A percentile compares a stretch with the other conserved stretches of the same genome.
Conservation (phyloP, 2,888 invertebrate species). For the Nemurella pictetii region DNA sequence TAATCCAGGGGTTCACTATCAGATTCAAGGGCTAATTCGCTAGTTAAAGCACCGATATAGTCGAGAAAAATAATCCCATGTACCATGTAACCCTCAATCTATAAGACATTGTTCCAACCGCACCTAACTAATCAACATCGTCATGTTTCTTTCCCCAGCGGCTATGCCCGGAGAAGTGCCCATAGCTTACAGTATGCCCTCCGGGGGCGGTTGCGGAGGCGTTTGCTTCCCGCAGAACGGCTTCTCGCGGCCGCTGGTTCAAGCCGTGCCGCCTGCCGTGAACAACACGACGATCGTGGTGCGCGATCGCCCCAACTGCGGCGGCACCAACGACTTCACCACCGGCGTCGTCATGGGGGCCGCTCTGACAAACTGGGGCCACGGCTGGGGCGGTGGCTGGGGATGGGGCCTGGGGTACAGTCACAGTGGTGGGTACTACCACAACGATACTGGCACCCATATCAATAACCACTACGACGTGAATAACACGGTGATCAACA, state of each 20-base stretch:
- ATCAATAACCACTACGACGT: conserved; percentile 42
- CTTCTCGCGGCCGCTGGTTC: conserved; percentile 30
- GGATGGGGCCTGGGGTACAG: conserved; percentile 37
- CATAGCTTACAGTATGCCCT: conserved; percentile 32
- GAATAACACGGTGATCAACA: conserved; percentile 41
- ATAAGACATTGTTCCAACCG: too few species aligned
- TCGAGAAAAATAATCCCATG: too few species aligned
- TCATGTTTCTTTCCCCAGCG: conserved; percentile 36
- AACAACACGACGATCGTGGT: conserved; percentile 41
- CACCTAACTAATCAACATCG: too few species aligned
- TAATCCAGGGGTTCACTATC: too few species aligned
- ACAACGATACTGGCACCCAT: conserved; percentile 39
- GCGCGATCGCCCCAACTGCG: conserved; percentile 36
- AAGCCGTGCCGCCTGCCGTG: conserved; percentile 31
- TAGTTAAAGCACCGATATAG: too few species aligned
- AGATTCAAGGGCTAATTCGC: too few species aligned
- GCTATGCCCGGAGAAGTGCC: conserved; percentile 41
- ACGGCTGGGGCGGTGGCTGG: conserved; percentile 64
- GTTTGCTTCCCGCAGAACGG: conserved; percentile 38
- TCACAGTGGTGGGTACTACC: conserved; percentile 33
- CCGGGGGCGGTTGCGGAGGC: conserved; percentile 33
- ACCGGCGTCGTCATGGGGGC: conserved; percentile 73
- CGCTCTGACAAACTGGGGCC: conserved; percentile 67
- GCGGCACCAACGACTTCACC: conserved; percentile 44
- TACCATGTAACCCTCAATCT: too few species aligned